phyloP scores from a whole-genome alignment of 2,797 vertebrate genomes.

The Otolemur crassicaudatus region DNA sequence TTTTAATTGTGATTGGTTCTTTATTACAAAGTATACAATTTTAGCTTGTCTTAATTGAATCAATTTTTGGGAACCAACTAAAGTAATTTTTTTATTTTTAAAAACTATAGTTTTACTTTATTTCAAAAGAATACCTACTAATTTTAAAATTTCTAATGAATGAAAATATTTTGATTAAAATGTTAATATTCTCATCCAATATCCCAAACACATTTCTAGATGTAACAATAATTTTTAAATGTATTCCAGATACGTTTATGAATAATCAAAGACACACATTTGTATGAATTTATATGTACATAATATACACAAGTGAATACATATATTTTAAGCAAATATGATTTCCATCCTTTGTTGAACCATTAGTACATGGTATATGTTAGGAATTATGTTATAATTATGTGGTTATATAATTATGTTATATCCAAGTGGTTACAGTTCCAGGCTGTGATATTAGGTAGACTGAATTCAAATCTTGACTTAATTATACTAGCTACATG shows the following conservation, averaged over 20 bases:
- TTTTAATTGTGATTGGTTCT: neutral
- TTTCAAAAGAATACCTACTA: neutral
- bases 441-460: neutral
- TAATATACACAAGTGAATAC: fast-evolving
- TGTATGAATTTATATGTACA: neutral
- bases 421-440: neutral
- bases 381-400: neutral
- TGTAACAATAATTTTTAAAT: neutral
- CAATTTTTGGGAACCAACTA: neutral
- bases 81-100: neutral
- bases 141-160: slow-evolving; percentile 16
- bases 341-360: neutral
- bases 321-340: neutral
- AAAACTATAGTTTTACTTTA: slow-evolving; percentile 13
- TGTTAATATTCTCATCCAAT: neutral
- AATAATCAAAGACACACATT: neutral
- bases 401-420: neutral
- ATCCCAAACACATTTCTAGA: neutral
- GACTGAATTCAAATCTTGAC: neutral
- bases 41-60: neutral
- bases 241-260: neutral
- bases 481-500: neutral
- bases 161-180: slow-evolving; percentile 30
- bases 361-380: neutral
- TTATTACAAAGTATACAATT: neutral